Evolutionary conservation across 2,113 vertebrate genomes (phyloP).

Genomic region (Pavo muticus): DNA sequence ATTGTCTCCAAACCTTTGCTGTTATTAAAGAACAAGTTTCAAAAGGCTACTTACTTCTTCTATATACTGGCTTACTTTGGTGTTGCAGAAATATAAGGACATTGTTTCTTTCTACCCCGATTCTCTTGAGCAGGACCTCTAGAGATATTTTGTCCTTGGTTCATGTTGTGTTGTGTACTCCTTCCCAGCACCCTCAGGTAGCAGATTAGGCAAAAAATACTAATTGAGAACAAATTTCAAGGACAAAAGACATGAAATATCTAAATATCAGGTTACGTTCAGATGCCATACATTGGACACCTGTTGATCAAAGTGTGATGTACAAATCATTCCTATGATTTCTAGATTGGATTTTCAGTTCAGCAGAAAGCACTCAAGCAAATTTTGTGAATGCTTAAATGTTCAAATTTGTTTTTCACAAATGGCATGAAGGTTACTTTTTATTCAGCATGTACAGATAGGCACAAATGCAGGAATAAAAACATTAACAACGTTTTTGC

Average conservation of each 20-base stretch:
- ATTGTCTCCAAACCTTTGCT: background rate
- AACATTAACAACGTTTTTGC: background rate
- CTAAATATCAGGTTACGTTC: background rate
- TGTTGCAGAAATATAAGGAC: background rate
- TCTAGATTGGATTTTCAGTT: background rate
- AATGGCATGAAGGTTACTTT: background rate
- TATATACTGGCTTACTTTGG: background rate
- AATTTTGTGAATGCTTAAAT: background rate
- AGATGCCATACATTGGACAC: background rate
- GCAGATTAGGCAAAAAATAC: background rate
- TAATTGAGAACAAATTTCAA: background rate
- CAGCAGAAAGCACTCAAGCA: background rate
- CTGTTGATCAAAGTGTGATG: background rate
- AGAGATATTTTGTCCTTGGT: background rate
- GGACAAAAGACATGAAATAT: background rate
- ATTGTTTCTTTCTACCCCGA: background rate
- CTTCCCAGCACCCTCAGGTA: background rate
- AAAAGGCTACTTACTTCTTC: background rate
- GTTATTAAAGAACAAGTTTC: background rate
- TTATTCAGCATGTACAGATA: background rate
- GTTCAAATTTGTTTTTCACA: background rate
- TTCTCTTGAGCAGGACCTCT: background rate
- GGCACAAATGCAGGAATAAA: background rate
- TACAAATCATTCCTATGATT: background rate
- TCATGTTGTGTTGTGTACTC: background rate